Evolutionary conservation across 2,888 invertebrate species (phyloP).

Genomic region (Xylota segnis): DNA sequence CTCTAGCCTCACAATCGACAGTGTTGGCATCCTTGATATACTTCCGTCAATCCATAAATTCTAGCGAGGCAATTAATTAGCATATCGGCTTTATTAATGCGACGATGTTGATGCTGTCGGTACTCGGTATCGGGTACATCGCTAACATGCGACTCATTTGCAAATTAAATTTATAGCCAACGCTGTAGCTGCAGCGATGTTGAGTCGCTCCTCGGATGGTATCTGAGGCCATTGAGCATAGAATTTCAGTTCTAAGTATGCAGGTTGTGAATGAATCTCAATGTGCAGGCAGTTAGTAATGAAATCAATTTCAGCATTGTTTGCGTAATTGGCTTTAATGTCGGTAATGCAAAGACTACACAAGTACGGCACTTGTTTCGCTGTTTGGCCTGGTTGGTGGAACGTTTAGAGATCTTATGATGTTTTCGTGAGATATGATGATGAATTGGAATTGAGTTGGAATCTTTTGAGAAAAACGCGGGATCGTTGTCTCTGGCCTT

Average conservation of each 20-base stretch:
- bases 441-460: conserved; percentile 30
- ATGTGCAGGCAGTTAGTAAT: conserved; percentile 28
- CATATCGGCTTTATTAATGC: conserved; percentile 63
- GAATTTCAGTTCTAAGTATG: conserved; percentile 39
- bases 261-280: conserved; percentile 43
- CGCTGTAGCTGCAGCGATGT: conserved; percentile 17
- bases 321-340: conserved; percentile 66
- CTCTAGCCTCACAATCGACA: conserved; percentile 39
- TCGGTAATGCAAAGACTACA: conserved; percentile 25
- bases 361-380: not conserved
- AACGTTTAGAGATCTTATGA: conserved; percentile 33
- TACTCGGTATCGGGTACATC: conserved; percentile 63
- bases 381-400: conserved; percentile 17
- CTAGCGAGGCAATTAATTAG: conserved; percentile 62
- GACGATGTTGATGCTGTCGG: conserved; percentile 63
- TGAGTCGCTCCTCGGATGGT: conserved; percentile 29
- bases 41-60: conserved; percentile 75
- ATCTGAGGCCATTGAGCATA: conserved; percentile 32
- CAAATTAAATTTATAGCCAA: conserved; percentile 69
- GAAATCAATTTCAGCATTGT: conserved; percentile 59
- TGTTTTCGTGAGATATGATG: conserved; percentile 49
- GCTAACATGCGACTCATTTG: conserved; percentile 68
- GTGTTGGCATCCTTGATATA: conserved; percentile 70
- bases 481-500: conserved; percentile 43
- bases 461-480: conserved; percentile 1